Evolutionary conservation across 2,888 invertebrate genomes (phyloP), one percentile per base, ranked within the genome.

Genomic region (Ormia ochracea): DNA sequence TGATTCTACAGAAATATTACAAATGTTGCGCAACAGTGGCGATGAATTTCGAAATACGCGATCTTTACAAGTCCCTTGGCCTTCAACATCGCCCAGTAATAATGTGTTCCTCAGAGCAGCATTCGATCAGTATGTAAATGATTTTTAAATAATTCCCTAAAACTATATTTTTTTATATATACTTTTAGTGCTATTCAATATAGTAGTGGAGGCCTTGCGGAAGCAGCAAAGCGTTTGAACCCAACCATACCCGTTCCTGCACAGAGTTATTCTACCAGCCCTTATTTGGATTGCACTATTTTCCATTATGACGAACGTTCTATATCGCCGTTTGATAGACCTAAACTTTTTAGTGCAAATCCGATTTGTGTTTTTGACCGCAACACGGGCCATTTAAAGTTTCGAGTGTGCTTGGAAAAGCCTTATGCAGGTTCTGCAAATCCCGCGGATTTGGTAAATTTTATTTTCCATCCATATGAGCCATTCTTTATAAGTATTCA

Each of bases 401-500:
- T 96, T 89, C 96, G 97, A 84, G 96, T 98, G 87, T 81, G 78
- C 50, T 81, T 85, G 4, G 85, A 83, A 43, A 73, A 83, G 2
- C 68, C 92, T 1, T 50, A 48, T 93, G 84, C n/a, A n/a, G n/a
- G n/a, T n/a, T n/a, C n/a, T n/a, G n/a, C n/a, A n/a, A 74, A 28
- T 91, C 43, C 72, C 7, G 95, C 10, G 91, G 97, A 82, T 83
- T 92, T 98, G 12, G 97, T 98, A 4, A 97, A 98, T 17, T 98
- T 98, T 88, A 97, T 97, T 9, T 98, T 97, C 90, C 98, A 98
- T 90, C 98, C 98, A 0, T 95, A 94, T 12, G 98, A 98, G 90
- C 98, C 98, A 0, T 97, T 98, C 90, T 96, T 97, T 7, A 96
- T 98, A 82, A 98, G 97, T 85, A 96, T 98, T 7, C 98, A 98